Evolutionary conservation across 2,113 vertebrate genomes (phyloP), one percentile per base, ranked within the genome.

Genomic region (Heloderma charlesbogerti): DNA sequence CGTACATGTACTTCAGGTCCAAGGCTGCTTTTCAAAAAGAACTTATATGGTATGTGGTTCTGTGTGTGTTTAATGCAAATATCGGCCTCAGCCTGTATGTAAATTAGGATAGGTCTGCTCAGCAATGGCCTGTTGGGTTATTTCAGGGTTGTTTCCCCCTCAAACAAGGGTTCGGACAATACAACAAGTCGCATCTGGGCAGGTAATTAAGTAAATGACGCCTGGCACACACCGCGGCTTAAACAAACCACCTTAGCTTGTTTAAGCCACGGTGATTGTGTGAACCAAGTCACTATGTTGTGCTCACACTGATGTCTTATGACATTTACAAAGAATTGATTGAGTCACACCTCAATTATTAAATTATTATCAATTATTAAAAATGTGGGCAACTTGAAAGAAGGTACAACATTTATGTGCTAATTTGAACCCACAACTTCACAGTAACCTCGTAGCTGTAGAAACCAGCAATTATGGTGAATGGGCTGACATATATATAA

Each of bases 21-120:
- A 93, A 92, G 91, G 88, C 77, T 81, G 60, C 90, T 89, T 89
- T 94, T 86, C 93, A 81, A 84, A 60, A 84, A 95, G 71, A 77
- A 80, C 90, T 90, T 94, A 93, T 86, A 3, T 82, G 51, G n/a
- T 31, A 29, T 88, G 16, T 71, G 31, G 51, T 16, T 84, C 1
- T 25, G 37, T 86, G 81, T 29, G 94, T 93, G 4, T 96, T 95
- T 93, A 69, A 93, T 69, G 93, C 92, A 95, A 95, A 96, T 67
- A 67, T 43, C 72, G 83, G 60, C 57, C 88, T 2, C 0, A 89
- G 69, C 71, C 93, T 79, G 48, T n/a, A 96, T 89, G 95, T 94
- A 97, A 97, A 97, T 95, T 84, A 93, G 86, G 89, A 37, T 82
- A 63, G 88, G 88, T 95, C 66, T 88, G 89, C 85, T 82, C 48